Base-by-base conservation (phyloP, 2,888 invertebrate species). In the Prenolepis imparis region DNA sequence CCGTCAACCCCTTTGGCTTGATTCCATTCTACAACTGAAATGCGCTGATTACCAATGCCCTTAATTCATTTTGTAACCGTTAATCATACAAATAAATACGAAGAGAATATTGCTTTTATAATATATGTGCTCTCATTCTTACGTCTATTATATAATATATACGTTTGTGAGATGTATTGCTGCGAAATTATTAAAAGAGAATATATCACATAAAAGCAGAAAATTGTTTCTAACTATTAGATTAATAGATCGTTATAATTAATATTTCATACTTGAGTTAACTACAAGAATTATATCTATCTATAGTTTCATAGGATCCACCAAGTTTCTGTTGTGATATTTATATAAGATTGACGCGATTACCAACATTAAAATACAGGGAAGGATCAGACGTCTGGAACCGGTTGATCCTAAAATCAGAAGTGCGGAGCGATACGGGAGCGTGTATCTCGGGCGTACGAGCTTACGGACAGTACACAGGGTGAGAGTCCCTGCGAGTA, bases 401-500 rank as follows among this genome's bases (percentile, higher is more conserved):
- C 39, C 66, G 59, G 64, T 36, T 78, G 77, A 88, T 83, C 87
- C 82, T 89, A 85, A 90, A 90, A 90, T 89, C 90, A 83, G 86
- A 84, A 85, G 84, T 82, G 82, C 88, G 88, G 74, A 87, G 89
- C 89, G 82, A 89, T 86, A 86, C 84, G 82, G 21, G 66, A 36
- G 68, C 32, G 44, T 52, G 70, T 82, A 82, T 74, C 67, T 73
- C 57, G 85, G 83, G 82, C 82, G 84, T 80, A 78, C 68, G 84
- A 88, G 88, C 88, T 89, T 85, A 88, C 87, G 86, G 84, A 84
- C 86, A 86, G 87, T 90, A 87, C 82, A 88, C 88, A 86, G 89
- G 86, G 91, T 89, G 92, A 91, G 92, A 91, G 91, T 89, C 90
- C 90, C 91, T 92, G 92, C 91, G 92, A 93, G 93, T 94, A 94